A percentile compares a stretch with the other conserved stretches of the same genome.
These are phyloP conservation scores for Eupithecia inturbata DNA, from an alignment of 2,888 invertebrate genomes.

Conservation along the genomic window DNA sequence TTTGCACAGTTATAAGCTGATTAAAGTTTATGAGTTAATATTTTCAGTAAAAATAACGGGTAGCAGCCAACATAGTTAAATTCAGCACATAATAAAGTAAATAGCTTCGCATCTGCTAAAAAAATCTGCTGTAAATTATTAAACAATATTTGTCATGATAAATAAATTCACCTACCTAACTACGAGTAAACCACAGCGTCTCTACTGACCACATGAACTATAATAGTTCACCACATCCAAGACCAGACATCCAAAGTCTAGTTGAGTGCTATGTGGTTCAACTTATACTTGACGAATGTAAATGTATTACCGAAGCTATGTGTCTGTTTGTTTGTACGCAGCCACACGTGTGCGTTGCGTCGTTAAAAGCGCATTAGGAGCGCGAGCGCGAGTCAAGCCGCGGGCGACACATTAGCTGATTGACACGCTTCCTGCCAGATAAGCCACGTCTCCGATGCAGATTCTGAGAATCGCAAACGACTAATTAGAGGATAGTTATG, in stretches of 20 bases:
- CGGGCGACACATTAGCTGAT: slow-evolving; percentile 43
- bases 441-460: slow-evolving; percentile 1
- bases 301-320: slow-evolving; percentile 40
- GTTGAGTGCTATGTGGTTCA: slow-evolving; percentile 45
- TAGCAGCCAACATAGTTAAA: background rate
- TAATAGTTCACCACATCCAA: background rate
- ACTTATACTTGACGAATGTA: slow-evolving; percentile 22
- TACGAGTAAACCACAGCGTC: background rate
- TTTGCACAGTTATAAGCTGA: background rate
- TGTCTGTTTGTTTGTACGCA: slow-evolving; percentile 40
- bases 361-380: slow-evolving; percentile 72
- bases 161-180: background rate
- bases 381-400: slow-evolving; percentile 45
- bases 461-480: slow-evolving; percentile 11
- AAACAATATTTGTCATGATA: background rate
- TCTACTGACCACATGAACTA: background rate
- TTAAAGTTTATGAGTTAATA: background rate
- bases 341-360: slow-evolving; percentile 60
- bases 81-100: background rate
- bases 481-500: background rate
- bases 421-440: slow-evolving; percentile 45
- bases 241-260: background rate
- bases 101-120: background rate
- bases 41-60: background rate
- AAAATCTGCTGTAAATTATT: background rate